Evolutionary conservation across 1,140 invertebrate genomes (phyloP), one percentile per base, ranked within the genome.

Genomic region (Hycleus phaleratus): DNA sequence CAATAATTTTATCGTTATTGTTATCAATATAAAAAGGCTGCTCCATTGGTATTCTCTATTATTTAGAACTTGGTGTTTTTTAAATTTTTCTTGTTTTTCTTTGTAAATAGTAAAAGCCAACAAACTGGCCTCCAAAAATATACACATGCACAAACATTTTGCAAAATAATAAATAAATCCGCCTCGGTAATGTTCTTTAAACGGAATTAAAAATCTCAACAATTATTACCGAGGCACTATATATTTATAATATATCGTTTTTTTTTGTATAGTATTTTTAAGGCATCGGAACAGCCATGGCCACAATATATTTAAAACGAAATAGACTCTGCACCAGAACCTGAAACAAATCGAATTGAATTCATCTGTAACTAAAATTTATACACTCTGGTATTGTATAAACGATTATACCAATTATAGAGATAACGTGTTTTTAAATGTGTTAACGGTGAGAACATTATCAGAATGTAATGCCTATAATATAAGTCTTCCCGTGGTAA

Each of bases 81-180:
- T 5, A 2, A 4, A 7, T 32, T 32, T 32, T 32, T 38, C 48
- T 9, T 11, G 24, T 49, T 3, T 49, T 38, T 49, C 18, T 26
- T 47, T 24, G 26, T 26, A 10, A 47, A 47, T 26, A 49, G 39
- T 26, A 49, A 49, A 49, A 49, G 32, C 32, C 32, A 49, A 38
- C 48, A 26, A 9, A 38, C n/a, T 11, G n/a, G 32, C 26, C 9
- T 49, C 48, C 48, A 49, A 49, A 49, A 49, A 49, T 49, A 38
- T 49, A 26, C 48, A n/a, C 24, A 49, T 11, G 48, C 48, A 38
- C 26, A 26, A 47, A 47, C 46, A 38, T 49, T 10, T 10, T 3
- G 26, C 7, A 49, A 49, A 26, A 49, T 38, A 49, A 26, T 10
- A 9, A 32, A 18, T 49, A 32, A 49, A 5, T 32, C 18, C 18